Percentiles rank a stretch among this genome's conserved stretches.
phyloP scores from a whole-genome alignment of 2,797 vertebrate genomes.

The Sebastes baramenuke region DNA sequence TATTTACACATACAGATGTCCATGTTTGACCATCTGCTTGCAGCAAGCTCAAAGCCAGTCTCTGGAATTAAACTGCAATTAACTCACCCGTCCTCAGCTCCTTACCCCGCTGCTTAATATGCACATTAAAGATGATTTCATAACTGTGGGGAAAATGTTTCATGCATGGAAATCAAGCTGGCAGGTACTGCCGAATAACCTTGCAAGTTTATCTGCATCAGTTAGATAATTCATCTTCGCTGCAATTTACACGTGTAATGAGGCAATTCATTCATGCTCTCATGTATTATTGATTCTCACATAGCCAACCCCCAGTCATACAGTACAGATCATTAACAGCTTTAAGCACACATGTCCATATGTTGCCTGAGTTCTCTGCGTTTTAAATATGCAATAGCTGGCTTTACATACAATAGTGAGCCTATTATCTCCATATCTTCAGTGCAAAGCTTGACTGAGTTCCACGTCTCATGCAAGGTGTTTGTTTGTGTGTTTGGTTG shows the following conservation, averaged over 20 bases:
- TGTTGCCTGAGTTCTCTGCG: not conserved
- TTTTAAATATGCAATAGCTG: not conserved
- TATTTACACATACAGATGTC: not conserved
- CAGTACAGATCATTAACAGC: not conserved
- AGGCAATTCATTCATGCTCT: slow-evolving; percentile 23
- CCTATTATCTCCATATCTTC: not conserved
- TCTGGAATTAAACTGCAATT: not conserved
- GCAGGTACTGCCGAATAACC: not conserved
- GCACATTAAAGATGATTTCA: slow-evolving; percentile 1
- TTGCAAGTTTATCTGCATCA: not conserved
- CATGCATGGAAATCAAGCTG: slow-evolving; percentile 2
- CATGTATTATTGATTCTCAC: slow-evolving; percentile 22
- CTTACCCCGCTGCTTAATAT: not conserved
- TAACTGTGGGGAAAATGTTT: not conserved
- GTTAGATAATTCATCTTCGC: slow-evolving; percentile 3
- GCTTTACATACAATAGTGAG: not conserved
- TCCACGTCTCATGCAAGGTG: not conserved
- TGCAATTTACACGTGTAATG: slow-evolving; percentile 1
- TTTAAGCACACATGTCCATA: not conserved
- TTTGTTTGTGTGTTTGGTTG: slow-evolving; percentile 8
- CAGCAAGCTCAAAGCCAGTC: not conserved
- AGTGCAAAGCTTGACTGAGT: not conserved
- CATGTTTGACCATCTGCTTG: not conserved
- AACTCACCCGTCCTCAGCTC: not conserved
- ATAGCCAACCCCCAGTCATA: not conserved